Percentiles rank a stretch among this genome's conserved stretches.
Evolutionary conservation across 2,888 invertebrate genomes (phyloP).

Genomic region (Vandiemenella viatica): DNA sequence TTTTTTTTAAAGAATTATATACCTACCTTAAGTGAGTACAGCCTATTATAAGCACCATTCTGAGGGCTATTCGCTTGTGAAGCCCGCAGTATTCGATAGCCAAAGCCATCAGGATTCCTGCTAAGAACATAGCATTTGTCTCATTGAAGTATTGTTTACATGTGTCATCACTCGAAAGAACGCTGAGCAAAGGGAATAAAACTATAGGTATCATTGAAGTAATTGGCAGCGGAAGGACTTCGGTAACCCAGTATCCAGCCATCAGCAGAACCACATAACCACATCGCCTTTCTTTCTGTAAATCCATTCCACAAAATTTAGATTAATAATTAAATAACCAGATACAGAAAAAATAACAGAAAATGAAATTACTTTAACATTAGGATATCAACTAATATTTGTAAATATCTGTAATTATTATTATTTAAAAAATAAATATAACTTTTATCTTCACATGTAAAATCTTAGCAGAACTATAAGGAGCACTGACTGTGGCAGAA

Average conservation of each 20-base stretch:
- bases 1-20: too few species aligned
- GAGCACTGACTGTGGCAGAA: too few species aligned
- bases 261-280: background rate
- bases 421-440: too few species aligned
- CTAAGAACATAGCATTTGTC: slow-evolving; percentile 25
- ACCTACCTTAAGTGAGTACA: slow-evolving; percentile 52
- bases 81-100: slow-evolving; percentile 81
- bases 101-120: slow-evolving; percentile 79
- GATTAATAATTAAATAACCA: too few species aligned
- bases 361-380: too few species aligned
- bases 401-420: too few species aligned
- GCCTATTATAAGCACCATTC: slow-evolving; percentile 62
- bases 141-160: background rate
- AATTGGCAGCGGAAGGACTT: background rate
- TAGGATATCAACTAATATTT: too few species aligned
- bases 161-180: background rate
- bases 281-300: too few species aligned
- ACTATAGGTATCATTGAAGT: background rate
- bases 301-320: too few species aligned
- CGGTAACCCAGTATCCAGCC: background rate
- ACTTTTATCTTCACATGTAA: too few species aligned
- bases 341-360: too few species aligned
- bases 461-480: too few species aligned
- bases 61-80: slow-evolving; percentile 71
- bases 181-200: background rate